Base-by-base conservation (phyloP, 2,113 vertebrate species). In the Hypanus sabinus region DNA sequence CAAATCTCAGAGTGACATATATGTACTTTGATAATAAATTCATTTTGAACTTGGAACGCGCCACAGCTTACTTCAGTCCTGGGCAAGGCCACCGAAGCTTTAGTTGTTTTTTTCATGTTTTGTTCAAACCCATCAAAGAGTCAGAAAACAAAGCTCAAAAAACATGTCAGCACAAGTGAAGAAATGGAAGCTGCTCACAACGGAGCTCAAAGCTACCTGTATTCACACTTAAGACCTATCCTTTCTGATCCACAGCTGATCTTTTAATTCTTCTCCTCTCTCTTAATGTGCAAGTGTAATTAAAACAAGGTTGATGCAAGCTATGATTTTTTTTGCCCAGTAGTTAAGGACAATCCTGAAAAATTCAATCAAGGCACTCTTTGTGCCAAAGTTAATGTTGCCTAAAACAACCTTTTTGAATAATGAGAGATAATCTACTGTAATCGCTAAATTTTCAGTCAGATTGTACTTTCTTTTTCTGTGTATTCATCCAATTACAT, bases 361-460 rank as follows among this genome's bases (percentile, higher is more conserved):
- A 95, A 95, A 94, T 93, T 11, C 65, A 95, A 57, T 88, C 76
- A 90, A 73, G 95, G 75, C 95, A 94, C n/a, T 94, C 65, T 57
- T 93, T 92, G 71, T 94, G 77, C 8, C 57, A 94, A 94, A 33
- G 93, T 38, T 60, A 70, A 94, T 93, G 9, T 70, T 65, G 94
- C 94, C 62, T 33, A 0, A 16, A 94, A 24, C 60, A 94, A 46
- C 95, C 33, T 46, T 94, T 94, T 95, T 57, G 94, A 14, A 33
- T 46, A 94, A 94, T 92, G 94, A 94, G 94, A 95, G 22, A 1
- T 88, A 94, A 81, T 76, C 94, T 94, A 94, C 77, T 94, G n/a
- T 75, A 94, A 95, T 94, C 6, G 38, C 94, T 94, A 88, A 94
- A 94, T 94, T 76, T 0, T 94, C 27, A 94, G 4, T 75, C 38